Evolutionary conservation across 2,888 invertebrate genomes (phyloP).

Genomic region (Tinea trinotella): DNA sequence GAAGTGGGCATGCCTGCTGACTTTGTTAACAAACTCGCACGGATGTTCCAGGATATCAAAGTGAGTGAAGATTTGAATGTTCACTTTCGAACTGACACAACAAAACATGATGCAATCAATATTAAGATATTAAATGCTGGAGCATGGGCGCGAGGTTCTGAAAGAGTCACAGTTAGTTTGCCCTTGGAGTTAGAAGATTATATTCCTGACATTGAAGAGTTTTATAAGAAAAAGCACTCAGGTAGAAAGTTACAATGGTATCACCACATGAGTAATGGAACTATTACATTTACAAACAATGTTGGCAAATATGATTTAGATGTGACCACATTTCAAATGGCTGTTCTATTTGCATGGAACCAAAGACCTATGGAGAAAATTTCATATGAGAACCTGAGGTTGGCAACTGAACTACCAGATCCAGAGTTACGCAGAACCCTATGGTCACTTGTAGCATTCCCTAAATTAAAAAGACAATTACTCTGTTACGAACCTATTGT

Average conservation of each 20-base stretch:
- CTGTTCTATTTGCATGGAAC: conserved; percentile 99
- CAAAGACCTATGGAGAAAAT: conserved; percentile 93
- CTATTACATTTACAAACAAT: conserved; percentile 94
- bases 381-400: conserved; percentile 95
- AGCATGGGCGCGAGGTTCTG: conserved; percentile 97
- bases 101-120: conserved; percentile 90
- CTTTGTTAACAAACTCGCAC: conserved; percentile 96
- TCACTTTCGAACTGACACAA: conserved; percentile 89
- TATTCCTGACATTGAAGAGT: conserved; percentile 98
- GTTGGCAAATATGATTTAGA: conserved; percentile 97
- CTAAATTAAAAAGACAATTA: conserved; percentile 95
- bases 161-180: conserved; percentile 94
- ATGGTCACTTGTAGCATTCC: conserved; percentile 96
- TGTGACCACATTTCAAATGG: conserved; percentile 99
- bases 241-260: conserved; percentile 99
- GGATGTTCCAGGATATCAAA: conserved; percentile 99
- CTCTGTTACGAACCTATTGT: conserved; percentile 85
- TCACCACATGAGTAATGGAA: conserved; percentile 99
- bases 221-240: conserved; percentile 97
- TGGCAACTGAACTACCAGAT: conserved; percentile 97
- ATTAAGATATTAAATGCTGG: conserved; percentile 99
- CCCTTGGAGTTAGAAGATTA: conserved; percentile 98
- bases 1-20: conserved; percentile 99
- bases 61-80: conserved; percentile 96
- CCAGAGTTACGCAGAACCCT: conserved; percentile 94